These are phyloP conservation scores for Sebastes aleutianus DNA, from an alignment of 2,797 vertebrate species.

Conservation along the genomic window DNA sequence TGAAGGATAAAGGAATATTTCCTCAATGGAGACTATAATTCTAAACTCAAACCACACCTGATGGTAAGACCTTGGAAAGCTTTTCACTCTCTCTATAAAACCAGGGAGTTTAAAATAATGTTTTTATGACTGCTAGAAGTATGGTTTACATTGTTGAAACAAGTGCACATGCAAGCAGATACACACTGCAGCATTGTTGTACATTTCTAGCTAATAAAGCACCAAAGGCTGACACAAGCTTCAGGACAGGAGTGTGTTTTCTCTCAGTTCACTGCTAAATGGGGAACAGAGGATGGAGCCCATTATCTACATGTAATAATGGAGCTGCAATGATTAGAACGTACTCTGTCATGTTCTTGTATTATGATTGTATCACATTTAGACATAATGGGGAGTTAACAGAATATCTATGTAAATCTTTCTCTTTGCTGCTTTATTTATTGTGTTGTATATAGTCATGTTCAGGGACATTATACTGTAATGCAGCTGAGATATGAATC, in stretches of 20 bases:
- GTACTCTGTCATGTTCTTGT: not conserved
- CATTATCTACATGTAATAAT: conserved; percentile 5
- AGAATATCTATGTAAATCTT: conserved; percentile 28
- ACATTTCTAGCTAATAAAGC: conserved; percentile 7
- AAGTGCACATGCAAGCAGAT: not conserved
- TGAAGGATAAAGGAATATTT: not conserved
- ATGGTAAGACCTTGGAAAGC: conserved; percentile 10
- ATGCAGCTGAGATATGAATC: conserved; percentile 65
- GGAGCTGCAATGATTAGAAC: conserved; percentile 12
- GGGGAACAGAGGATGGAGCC: not conserved
- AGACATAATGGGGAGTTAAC: conserved; percentile 23
- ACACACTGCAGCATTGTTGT: not conserved
- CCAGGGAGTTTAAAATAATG: not conserved
- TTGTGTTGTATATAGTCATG: conserved; percentile 16
- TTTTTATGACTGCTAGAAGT: not conserved
- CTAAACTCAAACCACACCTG: not conserved
- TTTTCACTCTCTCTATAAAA: not conserved
- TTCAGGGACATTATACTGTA: conserved; percentile 44
- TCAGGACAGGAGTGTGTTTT: not conserved
- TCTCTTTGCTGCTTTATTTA: conserved; percentile 38
- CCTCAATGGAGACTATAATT: not conserved
- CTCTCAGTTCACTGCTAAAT: not conserved
- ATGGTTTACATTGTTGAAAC: not conserved
- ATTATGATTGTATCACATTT: conserved; percentile 8
- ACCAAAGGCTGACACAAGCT: not conserved